These are phyloP conservation scores for Elephas maximus DNA, from an alignment of 2,113 vertebrate species.

Conservation along the genomic window DNA sequence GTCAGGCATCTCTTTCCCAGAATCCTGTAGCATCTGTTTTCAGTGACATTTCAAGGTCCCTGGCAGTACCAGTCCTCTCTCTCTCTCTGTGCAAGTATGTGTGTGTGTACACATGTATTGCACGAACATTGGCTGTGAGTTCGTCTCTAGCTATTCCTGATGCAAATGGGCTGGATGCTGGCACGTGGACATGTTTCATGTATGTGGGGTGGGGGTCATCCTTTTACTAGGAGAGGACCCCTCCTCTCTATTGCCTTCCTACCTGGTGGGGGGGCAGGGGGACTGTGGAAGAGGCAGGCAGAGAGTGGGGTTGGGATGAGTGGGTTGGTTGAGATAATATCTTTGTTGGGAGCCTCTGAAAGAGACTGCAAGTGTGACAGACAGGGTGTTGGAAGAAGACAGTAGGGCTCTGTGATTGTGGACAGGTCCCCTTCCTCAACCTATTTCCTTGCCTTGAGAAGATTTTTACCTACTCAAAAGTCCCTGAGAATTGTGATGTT, in stretches of 20 bases:
- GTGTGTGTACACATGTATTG: not conserved
- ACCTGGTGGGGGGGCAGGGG: not conserved
- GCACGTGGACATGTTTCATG: not conserved
- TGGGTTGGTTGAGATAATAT: not conserved
- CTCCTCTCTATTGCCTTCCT: not conserved
- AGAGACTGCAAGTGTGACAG: not conserved
- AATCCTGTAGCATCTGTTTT: constrained; percentile 54
- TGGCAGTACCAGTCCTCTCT: not conserved
- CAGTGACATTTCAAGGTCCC: constrained; percentile 70
- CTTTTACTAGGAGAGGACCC: not conserved
- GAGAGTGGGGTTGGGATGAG: not conserved
- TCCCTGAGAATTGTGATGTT: not conserved
- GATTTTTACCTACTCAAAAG: constrained; percentile 24
- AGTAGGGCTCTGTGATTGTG: constrained; percentile 25
- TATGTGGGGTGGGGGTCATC: not conserved
- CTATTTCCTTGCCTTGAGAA: not conserved
- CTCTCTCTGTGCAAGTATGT: not conserved
- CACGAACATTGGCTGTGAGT: not conserved
- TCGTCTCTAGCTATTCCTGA: not conserved
- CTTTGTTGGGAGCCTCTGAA: not conserved
- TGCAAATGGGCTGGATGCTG: not conserved
- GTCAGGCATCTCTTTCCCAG: not conserved
- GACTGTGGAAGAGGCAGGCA: not conserved
- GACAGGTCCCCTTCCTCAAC: not conserved
- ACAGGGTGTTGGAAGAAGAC: not conserved